Evolutionary conservation across 1,140 invertebrate species (phyloP).

Genomic region (Drosophila serrata): DNA sequence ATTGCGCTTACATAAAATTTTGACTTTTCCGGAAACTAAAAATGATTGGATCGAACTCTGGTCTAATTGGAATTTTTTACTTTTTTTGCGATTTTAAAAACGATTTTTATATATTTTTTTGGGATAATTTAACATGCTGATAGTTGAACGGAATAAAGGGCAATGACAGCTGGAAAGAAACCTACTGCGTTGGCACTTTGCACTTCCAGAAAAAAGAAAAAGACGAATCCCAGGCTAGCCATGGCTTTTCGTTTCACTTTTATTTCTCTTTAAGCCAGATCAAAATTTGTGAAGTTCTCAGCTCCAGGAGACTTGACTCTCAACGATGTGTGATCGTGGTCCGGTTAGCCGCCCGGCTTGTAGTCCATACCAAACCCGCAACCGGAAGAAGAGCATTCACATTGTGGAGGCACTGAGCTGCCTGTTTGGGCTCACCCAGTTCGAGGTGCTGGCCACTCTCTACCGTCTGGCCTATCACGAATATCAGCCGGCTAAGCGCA

Average conservation of each 20-base stretch:
- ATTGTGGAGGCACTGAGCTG: constrained; percentile 55
- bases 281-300: background rate
- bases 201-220: background rate
- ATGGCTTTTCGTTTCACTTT: background rate
- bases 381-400: constrained; percentile 43
- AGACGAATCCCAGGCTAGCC: background rate
- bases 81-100: constrained; percentile 23
- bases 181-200: background rate
- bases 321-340: background rate
- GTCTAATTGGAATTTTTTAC: constrained; percentile 30
- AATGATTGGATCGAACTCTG: background rate
- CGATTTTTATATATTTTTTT: constrained; percentile 28
- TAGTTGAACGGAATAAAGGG: constrained; percentile 4
- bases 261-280: too few relatives aligned
- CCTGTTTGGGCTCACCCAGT: constrained; percentile 37
- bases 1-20: constrained; percentile 12
- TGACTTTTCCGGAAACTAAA: background rate
- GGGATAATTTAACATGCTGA: constrained; percentile 33
- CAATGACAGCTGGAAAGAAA: background rate
- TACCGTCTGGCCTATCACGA: constrained; percentile 46
- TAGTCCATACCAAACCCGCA: background rate
- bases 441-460: constrained; percentile 36
- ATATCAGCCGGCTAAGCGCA: constrained; percentile 22
- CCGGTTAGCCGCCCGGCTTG: background rate
- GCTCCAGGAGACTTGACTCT: background rate